Evolutionary conservation across 1,140 invertebrate species (phyloP).

Genomic region (Cyclargus thomasi): DNA sequence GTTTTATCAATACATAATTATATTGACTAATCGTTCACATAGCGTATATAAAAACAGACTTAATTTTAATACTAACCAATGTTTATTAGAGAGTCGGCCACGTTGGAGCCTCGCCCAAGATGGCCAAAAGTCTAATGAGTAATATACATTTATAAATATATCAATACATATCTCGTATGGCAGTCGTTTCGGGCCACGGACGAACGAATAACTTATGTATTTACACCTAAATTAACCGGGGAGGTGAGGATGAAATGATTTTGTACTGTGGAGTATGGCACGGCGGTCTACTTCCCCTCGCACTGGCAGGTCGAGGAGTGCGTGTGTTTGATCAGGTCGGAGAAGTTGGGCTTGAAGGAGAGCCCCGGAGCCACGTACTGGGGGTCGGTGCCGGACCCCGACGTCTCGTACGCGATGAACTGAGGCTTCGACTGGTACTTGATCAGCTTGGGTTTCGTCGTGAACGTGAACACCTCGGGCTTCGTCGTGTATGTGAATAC

Average conservation of each 20-base stretch:
- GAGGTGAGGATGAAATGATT: background rate
- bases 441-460: conserved; percentile 48
- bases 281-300: conserved; percentile 25
- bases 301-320: conserved; percentile 59
- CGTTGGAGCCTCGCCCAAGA: conserved; percentile 44
- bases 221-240: conserved; percentile 10
- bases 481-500: conserved; percentile 56
- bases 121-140: conserved; percentile 62
- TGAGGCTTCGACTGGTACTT: conserved; percentile 53
- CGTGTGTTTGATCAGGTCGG: conserved; percentile 44
- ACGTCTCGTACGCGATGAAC: conserved; percentile 54
- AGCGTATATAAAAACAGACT: conserved; percentile 46
- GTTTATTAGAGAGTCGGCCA: conserved; percentile 63
- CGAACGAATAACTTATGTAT: conserved; percentile 9
- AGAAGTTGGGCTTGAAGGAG: conserved; percentile 52
- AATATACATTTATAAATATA: conserved; percentile 27
- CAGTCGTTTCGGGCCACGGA: conserved; percentile 18
- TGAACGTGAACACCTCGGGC: conserved; percentile 49
- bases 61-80: conserved; percentile 47
- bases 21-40: conserved; percentile 51
- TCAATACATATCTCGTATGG: conserved; percentile 22
- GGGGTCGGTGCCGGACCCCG: conserved; percentile 53
- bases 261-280: conserved; percentile 42
- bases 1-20: conserved; percentile 50
- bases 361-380: conserved; percentile 55